Percentiles rank a stretch among this genome's conserved stretches.
Evolutionary conservation across 92 coral and sea anemone genomes (phyloP).

Genomic region (Epizoanthus illoricatus): DNA sequence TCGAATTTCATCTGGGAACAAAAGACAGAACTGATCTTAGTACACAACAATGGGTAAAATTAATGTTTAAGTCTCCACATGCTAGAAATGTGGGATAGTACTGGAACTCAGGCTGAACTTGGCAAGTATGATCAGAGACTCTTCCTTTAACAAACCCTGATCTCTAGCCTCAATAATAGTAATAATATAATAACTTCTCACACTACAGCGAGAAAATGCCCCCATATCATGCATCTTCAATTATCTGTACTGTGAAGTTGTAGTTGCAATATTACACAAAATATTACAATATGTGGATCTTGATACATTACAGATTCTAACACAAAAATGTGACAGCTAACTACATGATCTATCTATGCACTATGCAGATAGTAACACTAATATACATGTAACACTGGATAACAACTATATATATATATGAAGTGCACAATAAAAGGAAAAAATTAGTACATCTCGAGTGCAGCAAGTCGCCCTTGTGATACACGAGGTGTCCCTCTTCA

Average conservation of each 20-base stretch:
- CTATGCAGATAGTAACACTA: background rate
- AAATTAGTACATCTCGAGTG: conserved; percentile 97
- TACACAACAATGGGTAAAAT: background rate
- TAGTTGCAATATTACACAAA: too few species aligned
- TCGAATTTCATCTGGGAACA: conserved; percentile 77
- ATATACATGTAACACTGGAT: conserved; percentile 14
- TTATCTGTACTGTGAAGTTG: too few species aligned
- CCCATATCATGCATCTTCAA: too few species aligned
- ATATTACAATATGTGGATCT: too few species aligned
- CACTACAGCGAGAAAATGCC: too few species aligned
- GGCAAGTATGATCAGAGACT: too few species aligned
- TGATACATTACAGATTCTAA: too few species aligned
- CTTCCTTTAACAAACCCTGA: too few species aligned
- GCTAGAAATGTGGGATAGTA: background rate
- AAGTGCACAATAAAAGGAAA: conserved; percentile 63
- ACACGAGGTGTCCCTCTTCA: conserved; percentile 96
- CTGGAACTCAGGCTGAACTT: too few species aligned
- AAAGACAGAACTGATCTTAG: conserved; percentile 29
- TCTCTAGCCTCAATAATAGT: too few species aligned
- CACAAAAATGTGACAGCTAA: background rate
- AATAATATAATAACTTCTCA: too few species aligned
- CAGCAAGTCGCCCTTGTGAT: conserved; percentile 94
- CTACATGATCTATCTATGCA: conserved; percentile 5
- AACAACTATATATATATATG: conserved; percentile 46
- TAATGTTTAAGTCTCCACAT: background rate